Evolutionary conservation across 1,140 invertebrate genomes (phyloP).

Genomic region (Delia radicum): DNA sequence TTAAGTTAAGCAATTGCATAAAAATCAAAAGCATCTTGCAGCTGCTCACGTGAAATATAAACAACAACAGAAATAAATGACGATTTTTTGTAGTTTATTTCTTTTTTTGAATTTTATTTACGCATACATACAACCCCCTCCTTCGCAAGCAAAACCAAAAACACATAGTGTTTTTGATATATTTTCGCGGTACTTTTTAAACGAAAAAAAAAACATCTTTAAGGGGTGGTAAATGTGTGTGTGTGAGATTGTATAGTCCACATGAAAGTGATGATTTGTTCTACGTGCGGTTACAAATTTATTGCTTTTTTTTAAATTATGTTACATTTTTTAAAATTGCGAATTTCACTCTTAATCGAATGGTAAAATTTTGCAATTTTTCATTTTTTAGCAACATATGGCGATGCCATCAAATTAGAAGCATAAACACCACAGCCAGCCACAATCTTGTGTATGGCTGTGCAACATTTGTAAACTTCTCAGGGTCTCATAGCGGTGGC

Average conservation of each 20-base stretch:
- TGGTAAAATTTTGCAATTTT: conserved; percentile 29
- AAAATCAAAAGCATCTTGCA: background rate
- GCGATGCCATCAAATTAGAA: conserved; percentile 25
- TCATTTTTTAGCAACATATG: conserved; percentile 30
- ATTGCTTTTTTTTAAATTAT: conserved; percentile 13
- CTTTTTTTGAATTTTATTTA: background rate
- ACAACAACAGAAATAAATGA: no score
- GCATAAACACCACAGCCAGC: conserved; percentile 9
- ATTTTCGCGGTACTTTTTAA: background rate
- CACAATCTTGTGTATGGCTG: background rate
- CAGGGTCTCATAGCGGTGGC: background rate
- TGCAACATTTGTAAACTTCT: background rate
- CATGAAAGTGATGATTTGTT: conserved; percentile 14
- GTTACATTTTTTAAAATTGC: conserved; percentile 12
- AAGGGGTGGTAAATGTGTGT: background rate
- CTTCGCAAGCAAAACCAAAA: background rate
- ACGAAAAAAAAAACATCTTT: no score
- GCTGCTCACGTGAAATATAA: background rate
- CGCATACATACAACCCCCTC: background rate
- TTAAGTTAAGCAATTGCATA: background rate
- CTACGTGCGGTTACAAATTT: conserved; percentile 26
- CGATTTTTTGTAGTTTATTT: background rate
- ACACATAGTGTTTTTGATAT: background rate
- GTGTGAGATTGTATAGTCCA: background rate
- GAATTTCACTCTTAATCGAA: conserved; percentile 16